Conservation (phyloP, 2,113 vertebrate genomes). For the Neomonachus schauinslandi region DNA sequence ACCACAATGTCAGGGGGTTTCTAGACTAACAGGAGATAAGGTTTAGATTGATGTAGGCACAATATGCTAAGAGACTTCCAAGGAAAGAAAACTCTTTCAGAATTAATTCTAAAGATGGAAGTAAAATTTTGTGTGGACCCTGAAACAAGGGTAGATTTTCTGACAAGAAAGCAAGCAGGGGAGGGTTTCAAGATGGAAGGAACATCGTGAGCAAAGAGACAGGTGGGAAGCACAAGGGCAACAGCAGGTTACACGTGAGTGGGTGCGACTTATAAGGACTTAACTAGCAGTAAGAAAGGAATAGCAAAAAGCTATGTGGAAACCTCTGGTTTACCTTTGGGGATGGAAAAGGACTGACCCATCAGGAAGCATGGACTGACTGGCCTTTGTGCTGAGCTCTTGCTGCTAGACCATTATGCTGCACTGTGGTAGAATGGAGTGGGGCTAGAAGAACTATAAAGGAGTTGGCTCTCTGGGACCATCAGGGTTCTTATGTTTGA, state of each 20-base stretch:
- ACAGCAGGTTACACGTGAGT: not conserved
- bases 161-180: not conserved
- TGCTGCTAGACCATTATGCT: not conserved
- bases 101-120: not conserved
- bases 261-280: not conserved
- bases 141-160: not conserved
- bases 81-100: not conserved
- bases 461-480: not conserved
- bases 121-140: not conserved
- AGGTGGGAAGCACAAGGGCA: not conserved
- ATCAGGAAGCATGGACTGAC: not conserved
- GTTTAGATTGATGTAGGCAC: not conserved
- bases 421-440: not conserved
- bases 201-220: not conserved
- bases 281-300: not conserved
- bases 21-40: not conserved
- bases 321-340: not conserved
- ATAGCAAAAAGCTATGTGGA: not conserved
- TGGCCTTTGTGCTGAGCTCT: not conserved
- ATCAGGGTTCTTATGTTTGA: not conserved
- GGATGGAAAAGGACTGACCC: not conserved
- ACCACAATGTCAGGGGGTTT: not conserved
- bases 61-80: not conserved
- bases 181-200: not conserved
- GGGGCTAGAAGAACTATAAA: not conserved